Conservation (phyloP, 2,888 invertebrate genomes). For the Branchellion lobata region DNA sequence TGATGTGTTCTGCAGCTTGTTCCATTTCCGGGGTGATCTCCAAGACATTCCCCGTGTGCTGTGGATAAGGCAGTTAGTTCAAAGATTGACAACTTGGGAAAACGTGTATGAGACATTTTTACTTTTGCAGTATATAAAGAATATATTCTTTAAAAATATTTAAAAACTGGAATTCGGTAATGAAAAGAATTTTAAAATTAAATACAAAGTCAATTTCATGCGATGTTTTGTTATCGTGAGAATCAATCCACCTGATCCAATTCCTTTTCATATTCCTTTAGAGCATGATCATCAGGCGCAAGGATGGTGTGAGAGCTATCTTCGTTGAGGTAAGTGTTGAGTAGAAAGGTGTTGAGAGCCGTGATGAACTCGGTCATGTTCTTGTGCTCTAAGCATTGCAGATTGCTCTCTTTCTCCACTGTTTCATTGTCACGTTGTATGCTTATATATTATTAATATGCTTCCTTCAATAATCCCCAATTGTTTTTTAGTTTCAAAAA, state of each 20-base stretch:
- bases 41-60: constrained; percentile 5
- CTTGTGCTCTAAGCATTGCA: neutral
- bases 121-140: too few species aligned
- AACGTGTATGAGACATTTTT: too few species aligned
- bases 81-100: neutral
- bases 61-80: neutral
- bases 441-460: too few species aligned
- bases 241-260: neutral
- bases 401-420: neutral
- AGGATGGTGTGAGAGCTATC: neutral
- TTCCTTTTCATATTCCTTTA: neutral
- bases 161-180: too few species aligned
- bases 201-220: too few species aligned
- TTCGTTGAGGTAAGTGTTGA: neutral
- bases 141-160: too few species aligned
- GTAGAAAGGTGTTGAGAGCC: neutral
- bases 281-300: neutral
- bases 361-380: constrained; percentile 11
- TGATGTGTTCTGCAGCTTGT: constrained; percentile 9
- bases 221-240: too few species aligned
- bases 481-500: too few species aligned
- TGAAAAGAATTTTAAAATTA: too few species aligned
- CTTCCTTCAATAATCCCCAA: too few species aligned
- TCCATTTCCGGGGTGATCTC: constrained; percentile 30
- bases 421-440: too few species aligned